Percentiles rank a stretch among this genome's conserved stretches.
phyloP scores from a whole-genome alignment of 2,888 invertebrate species.

The Mesochorus sp. region DNA sequence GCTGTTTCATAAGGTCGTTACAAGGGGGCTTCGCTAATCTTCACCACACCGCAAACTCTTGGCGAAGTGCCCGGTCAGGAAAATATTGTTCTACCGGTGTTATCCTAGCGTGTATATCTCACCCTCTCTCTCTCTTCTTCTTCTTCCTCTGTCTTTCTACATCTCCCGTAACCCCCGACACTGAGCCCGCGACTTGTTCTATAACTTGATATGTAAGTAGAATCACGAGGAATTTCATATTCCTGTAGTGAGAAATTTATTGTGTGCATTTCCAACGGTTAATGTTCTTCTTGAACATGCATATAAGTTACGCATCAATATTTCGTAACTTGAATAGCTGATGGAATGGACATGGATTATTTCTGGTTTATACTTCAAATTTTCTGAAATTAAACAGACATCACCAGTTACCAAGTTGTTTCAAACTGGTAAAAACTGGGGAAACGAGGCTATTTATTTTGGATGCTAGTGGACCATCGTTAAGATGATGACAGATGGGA shows the following conservation, averaged over 20 bases:
- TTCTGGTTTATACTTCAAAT: no score
- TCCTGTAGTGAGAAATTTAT: conserved; percentile 72
- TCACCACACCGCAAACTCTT: conserved; percentile 72
- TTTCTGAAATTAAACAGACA: neutral
- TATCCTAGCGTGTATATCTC: conserved; percentile 67
- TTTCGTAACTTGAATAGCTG: conserved; percentile 4
- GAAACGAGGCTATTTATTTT: neutral
- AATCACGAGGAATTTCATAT: conserved; percentile 72
- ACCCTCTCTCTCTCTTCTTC: neutral
- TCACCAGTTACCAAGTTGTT: conserved; percentile 9
- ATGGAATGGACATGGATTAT: no score
- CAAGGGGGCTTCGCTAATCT: conserved; percentile 74
- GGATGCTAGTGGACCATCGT: no score
- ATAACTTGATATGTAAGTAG: conserved; percentile 20
- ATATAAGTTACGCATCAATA: neutral
- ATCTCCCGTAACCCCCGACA: conserved; percentile 61
- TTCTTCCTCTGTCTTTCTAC: conserved; percentile 49
- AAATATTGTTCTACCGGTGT: conserved; percentile 73
- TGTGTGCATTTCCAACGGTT: conserved; percentile 44
- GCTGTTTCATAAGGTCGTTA: conserved; percentile 77
- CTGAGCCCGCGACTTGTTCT: conserved; percentile 24
- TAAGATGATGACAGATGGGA: no score
- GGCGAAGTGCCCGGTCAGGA: conserved; percentile 72
- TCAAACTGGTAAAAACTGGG: neutral
- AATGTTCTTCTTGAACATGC: conserved; percentile 7